Evolutionary conservation across 2,888 invertebrate species (phyloP).

Genomic region (Protophormia terraenovae): DNA sequence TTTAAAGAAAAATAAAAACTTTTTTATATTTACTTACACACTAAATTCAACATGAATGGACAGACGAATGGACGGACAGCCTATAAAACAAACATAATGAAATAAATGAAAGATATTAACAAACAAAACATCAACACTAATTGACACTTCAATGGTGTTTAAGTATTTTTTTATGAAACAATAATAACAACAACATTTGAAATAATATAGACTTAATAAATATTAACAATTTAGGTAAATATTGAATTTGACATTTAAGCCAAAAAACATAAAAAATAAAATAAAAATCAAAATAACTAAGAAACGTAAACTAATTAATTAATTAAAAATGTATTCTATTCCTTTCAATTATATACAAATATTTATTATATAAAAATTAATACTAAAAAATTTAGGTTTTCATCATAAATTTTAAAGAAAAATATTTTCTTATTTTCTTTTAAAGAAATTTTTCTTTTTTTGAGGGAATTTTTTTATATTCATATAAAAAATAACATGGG

Average conservation of each 20-base stretch:
- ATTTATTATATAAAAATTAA: no score
- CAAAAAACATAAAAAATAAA: no score
- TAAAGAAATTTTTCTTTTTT: neutral
- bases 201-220: neutral
- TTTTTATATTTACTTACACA: neutral
- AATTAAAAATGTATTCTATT: no score
- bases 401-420: no score
- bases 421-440: no score
- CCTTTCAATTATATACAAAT: no score
- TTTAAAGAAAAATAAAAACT: neutral
- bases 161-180: neutral
- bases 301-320: neutral
- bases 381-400: no score
- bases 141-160: slow-evolving; percentile 47
- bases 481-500: no score
- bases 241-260: neutral
- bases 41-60: neutral
- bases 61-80: neutral
- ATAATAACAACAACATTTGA: neutral
- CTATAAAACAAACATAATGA: neutral
- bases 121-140: slow-evolving; percentile 16
- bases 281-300: neutral
- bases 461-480: no score
- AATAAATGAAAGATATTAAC: neutral
- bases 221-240: neutral